phyloP scores from a whole-genome alignment of 2,797 vertebrate species.

The Botia kubotai region DNA sequence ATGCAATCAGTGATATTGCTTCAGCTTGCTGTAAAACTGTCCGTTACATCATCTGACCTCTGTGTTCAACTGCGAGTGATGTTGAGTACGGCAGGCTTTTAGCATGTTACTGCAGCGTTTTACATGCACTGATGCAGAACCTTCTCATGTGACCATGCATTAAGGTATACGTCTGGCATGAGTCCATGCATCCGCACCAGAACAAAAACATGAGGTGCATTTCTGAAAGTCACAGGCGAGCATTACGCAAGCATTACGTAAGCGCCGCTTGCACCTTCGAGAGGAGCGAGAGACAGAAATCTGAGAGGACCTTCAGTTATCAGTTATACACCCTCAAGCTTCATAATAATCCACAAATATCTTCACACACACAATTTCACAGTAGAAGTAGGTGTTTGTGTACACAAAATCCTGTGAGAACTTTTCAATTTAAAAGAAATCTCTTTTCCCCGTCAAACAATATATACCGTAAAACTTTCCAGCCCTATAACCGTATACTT shows the following conservation, averaged over 20 bases:
- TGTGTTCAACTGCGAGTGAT: slow-evolving; percentile 15
- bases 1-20: slow-evolving; percentile 33
- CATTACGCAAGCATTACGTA: not conserved
- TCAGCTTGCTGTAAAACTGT: slow-evolving; percentile 4
- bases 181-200: not conserved
- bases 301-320: slow-evolving; percentile 9
- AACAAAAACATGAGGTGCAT: not conserved
- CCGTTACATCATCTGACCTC: slow-evolving; percentile 19
- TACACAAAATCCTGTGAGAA: no score
- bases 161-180: not conserved
- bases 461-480: no score
- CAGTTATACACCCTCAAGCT: slow-evolving; percentile 3
- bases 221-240: slow-evolving; percentile 3
- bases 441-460: no score
- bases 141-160: slow-evolving; percentile 18
- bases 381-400: no score
- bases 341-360: not conserved
- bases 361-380: not conserved
- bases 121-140: not conserved
- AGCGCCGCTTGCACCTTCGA: slow-evolving; percentile 10
- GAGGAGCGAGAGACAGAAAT: not conserved
- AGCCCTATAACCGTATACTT: no score
- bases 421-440: no score
- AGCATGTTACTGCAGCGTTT: not conserved
- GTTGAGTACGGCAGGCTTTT: not conserved